Percentiles rank a stretch among this genome's conserved stretches.
Evolutionary conservation across 2,888 invertebrate species (phyloP).

Genomic region (Orthosia gothica): DNA sequence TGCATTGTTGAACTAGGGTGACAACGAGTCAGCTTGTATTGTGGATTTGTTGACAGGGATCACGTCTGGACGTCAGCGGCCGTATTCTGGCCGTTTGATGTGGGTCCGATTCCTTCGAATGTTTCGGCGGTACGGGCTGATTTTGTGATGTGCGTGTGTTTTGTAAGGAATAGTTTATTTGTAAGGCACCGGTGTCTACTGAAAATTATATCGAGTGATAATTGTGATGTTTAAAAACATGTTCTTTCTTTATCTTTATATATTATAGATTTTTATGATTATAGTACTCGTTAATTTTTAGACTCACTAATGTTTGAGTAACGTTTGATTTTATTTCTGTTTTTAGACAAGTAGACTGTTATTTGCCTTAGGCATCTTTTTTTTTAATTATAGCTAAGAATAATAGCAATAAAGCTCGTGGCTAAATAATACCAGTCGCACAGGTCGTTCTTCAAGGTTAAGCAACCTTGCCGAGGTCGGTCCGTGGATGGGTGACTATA

Average conservation of each 20-base stretch:
- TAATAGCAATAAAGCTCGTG: too few relatives aligned
- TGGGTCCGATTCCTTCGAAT: constrained; percentile 55
- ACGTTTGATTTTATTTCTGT: background rate
- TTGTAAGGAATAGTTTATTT: constrained; percentile 8
- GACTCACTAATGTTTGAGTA: background rate
- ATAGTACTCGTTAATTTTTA: background rate
- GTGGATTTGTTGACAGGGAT: constrained; percentile 90
- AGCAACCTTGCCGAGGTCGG: too few relatives aligned
- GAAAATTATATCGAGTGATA: background rate
- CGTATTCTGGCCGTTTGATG: constrained; percentile 75
- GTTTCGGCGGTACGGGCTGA: constrained; percentile 4
- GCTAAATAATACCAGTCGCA: too few relatives aligned
- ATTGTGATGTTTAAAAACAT: background rate
- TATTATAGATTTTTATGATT: background rate
- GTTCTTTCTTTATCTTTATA: background rate
- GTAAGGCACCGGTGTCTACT: background rate
- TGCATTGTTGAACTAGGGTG: constrained; percentile 87
- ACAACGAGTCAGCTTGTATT: constrained; percentile 88
- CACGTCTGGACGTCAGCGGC: constrained; percentile 82
- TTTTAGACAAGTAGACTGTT: too few relatives aligned
- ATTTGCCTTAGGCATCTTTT: too few relatives aligned
- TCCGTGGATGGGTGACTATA: too few relatives aligned
- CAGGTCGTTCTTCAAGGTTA: too few relatives aligned
- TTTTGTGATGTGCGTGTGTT: constrained; percentile 25
- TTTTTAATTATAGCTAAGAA: too few relatives aligned